Evolutionary conservation across 1,140 invertebrate species (phyloP).

Genomic region (Cyclargus thomasi): DNA sequence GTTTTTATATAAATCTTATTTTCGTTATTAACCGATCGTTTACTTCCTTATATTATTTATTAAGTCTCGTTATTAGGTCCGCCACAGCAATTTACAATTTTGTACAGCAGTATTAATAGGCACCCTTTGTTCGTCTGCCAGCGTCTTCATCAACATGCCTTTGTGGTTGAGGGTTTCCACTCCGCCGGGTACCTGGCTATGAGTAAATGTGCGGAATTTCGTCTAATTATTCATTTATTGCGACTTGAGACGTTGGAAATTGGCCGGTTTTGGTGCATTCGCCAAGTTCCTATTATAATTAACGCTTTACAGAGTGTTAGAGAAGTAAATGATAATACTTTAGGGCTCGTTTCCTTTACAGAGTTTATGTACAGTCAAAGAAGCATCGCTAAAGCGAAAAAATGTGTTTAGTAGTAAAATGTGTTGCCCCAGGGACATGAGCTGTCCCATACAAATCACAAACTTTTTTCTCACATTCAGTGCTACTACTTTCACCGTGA

Average conservation of each 20-base stretch:
- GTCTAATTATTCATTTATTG: conserved; percentile 24
- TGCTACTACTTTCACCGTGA: no score
- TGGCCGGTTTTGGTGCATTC: neutral
- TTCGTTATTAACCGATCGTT: neutral
- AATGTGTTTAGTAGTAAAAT: no score
- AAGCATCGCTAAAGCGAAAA: no score
- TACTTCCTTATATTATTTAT: conserved; percentile 1
- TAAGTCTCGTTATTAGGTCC: conserved; percentile 1
- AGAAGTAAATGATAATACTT: no score
- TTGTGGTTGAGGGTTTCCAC: conserved; percentile 46
- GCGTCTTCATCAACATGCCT: conserved; percentile 56
- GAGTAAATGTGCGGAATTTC: conserved; percentile 21
- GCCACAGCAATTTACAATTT: conserved; percentile 22
- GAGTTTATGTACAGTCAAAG: no score
- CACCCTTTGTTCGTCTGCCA: conserved; percentile 34
- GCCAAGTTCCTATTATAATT: no score
- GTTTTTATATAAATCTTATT: no score
- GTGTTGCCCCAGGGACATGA: no score
- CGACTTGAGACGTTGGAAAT: neutral
- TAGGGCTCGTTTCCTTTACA: no score
- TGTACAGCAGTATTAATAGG: conserved; percentile 33
- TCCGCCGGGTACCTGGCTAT: conserved; percentile 24
- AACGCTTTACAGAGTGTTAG: no score
- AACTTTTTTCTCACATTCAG: no score
- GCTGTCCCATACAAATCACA: no score